Evolutionary conservation across 2,888 invertebrate species (phyloP).

Genomic region (Heliconius ismenius): DNA sequence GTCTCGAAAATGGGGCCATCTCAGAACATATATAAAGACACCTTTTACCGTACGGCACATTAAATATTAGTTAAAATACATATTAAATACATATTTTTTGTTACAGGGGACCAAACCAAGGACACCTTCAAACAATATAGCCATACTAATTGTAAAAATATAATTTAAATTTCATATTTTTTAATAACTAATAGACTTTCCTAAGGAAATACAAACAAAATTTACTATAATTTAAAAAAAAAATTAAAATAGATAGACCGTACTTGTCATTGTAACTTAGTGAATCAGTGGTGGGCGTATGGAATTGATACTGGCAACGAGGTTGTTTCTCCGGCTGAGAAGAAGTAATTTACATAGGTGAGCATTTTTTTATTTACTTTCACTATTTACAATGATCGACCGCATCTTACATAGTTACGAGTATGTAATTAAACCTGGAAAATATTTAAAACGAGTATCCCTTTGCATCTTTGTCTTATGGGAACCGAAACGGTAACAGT

Average conservation of each 20-base stretch:
- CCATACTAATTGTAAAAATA: constrained; percentile 8
- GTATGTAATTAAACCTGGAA: background rate
- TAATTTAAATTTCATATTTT: constrained; percentile 4
- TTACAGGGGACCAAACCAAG: constrained; percentile 72
- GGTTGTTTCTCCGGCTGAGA: constrained; percentile 17
- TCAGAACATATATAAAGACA: no score
- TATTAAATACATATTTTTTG: constrained; percentile 49
- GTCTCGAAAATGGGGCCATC: no score
- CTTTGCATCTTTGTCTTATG: background rate
- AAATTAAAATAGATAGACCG: constrained; percentile 5
- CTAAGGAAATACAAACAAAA: constrained; percentile 18
- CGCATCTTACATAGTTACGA: background rate
- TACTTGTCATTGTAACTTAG: constrained; percentile 7
- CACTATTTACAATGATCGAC: background rate
- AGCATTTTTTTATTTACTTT: background rate
- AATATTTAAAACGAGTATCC: background rate
- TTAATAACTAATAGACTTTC: constrained; percentile 15
- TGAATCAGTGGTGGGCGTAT: constrained; percentile 28
- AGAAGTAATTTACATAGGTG: constrained; percentile 26
- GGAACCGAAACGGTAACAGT: background rate
- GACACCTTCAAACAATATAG: constrained; percentile 24
- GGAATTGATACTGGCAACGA: constrained; percentile 32
- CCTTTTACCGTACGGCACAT: background rate
- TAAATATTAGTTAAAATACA: background rate
- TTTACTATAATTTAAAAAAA: background rate